Evolutionary conservation across 2,113 vertebrate genomes (phyloP), one percentile per base, ranked within the genome.

Genomic region (Neodontobutis hainanensis): DNA sequence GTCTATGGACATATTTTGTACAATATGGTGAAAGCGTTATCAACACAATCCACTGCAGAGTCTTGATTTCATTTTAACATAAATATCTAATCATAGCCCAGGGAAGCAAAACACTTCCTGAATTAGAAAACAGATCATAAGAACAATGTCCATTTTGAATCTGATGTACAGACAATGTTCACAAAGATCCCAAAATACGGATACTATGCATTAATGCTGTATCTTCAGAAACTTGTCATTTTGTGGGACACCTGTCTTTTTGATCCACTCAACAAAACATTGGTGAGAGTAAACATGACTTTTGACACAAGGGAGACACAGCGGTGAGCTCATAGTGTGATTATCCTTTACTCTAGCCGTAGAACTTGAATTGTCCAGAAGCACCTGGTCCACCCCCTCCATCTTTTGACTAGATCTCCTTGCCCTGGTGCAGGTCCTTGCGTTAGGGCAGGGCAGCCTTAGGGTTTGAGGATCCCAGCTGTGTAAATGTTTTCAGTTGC

Each of bases 401-500:
- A 47, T 67, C 46, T 40, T 15, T 4, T 5, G 53, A 6, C 38
- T 61, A 55, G 72, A 74, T 52, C 55, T 57, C 69, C 40, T 64
- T 38, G 65, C 71, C 80, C 74, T 70, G 40, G 77, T 34, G 42
- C 84, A 78, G 80, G 82, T 83, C 77, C 61, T 75, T 83, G 80
- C 70, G 77, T 73, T 59, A 64, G 80, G 91, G 90, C 92, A 88
- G 90, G 85, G 89, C 83, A 84, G 94, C 94, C 90, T 93, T 73
- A 81, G 88, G 93, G 91, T 92, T 90, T 73, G 80, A 86, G 89
- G 92, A 91, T 92, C 94, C 95, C 96, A 98, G 96, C 96, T 98
- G 96, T 98, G 95, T 98, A 96, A 98, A 98, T 97, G 96, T 97
- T 98, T 96, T 96, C 91, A 92, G 94, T 96, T 95, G 94, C 91